Base-by-base conservation (phyloP, 2,113 vertebrate genomes). In the Microtus oregoni region DNA sequence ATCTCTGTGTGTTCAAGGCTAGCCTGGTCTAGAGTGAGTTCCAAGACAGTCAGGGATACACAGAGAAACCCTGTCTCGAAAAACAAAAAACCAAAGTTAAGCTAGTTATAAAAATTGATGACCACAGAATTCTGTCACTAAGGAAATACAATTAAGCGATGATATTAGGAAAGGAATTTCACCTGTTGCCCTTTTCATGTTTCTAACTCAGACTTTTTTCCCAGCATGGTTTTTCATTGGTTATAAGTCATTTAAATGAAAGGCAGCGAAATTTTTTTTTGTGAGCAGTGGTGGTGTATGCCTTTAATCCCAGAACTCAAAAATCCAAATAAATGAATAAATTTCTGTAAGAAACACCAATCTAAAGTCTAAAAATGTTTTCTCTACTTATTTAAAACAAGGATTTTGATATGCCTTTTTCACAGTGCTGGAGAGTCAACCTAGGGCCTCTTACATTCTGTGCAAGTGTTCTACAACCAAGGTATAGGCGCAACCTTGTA, bases 281-380 rank as follows among this genome's bases (percentile, higher is more conserved):
- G 38, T 20, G 15, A 85, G 28, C 22, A 41, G n/a, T 83, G 58
- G 52, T 82, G 35, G 47, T 24, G 10, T 5, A n/a, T 11, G 19
- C 32, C 58, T 61, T 63, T 83, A 83, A 63, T 81, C 19, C 52
- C 35, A 65, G 38, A 2, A 67, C 26, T 47, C 38, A 72, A 72
- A 72, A 70, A 70, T 35, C 5, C 68, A 72, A 72, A n/a, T 20
- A 72, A 72, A 72, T 72, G 19, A 82, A 94, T 68, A 61, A 86
- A 91, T 92, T n/a, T 94, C 83, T 83, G 52, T 95, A 94, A 73
- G 94, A 93, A 93, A 91, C 47, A 63, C 12, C 44, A 91, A 92
- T 38, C 4, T 83, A 63, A 63, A 82, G 38, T 81, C 61, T 72
- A 82, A 90, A 70, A 93, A 93, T 87, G 72, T 15, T 89, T 94